Evolutionary conservation across 1,140 invertebrate species (phyloP).

Genomic region (Penaeus indicus): DNA sequence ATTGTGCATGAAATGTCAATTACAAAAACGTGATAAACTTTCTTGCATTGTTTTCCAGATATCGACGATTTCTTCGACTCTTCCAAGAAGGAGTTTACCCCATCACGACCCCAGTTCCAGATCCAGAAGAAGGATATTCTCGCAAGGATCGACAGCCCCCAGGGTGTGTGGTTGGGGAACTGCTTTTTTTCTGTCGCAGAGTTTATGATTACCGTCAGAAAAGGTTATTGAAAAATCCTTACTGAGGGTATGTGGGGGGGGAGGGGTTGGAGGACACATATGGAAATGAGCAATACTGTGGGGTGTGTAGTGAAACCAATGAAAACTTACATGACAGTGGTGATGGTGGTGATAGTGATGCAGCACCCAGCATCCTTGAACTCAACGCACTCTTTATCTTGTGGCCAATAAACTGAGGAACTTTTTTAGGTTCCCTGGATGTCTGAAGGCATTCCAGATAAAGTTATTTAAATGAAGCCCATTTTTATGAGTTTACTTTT

Average conservation of each 20-base stretch:
- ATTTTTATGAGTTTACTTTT: slow-evolving; percentile 40
- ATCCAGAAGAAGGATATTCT: slow-evolving; percentile 73
- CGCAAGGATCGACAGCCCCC: slow-evolving; percentile 77
- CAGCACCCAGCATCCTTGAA: slow-evolving; percentile 26
- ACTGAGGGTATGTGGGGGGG: slow-evolving; percentile 64
- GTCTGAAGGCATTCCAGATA: slow-evolving; percentile 50
- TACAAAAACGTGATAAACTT: neutral
- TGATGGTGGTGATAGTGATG: slow-evolving; percentile 34
- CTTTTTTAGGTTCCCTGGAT: slow-evolving; percentile 9
- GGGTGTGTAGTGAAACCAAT: slow-evolving; percentile 1
- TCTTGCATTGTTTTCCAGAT: slow-evolving; percentile 70
- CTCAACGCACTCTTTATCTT: slow-evolving; percentile 56
- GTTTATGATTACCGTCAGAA: slow-evolving; percentile 93
- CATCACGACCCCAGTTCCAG: slow-evolving; percentile 75
- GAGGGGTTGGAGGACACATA: slow-evolving; percentile 35
- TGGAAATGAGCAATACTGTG: slow-evolving; percentile 16
- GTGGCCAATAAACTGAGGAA: slow-evolving; percentile 59
- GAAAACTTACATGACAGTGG: slow-evolving; percentile 17
- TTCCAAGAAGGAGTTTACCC: slow-evolving; percentile 76
- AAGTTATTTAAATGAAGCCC: slow-evolving; percentile 45
- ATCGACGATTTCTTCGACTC: slow-evolving; percentile 77
- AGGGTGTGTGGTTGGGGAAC: slow-evolving; percentile 83
- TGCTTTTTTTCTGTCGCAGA: slow-evolving; percentile 93
- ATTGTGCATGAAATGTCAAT: neutral
- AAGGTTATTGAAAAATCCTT: slow-evolving; percentile 74